Percentiles rank a stretch among this genome's conserved stretches.
Conservation (phyloP, 2,888 invertebrate genomes). For the Drosophila nr. perissopoda region DNA sequence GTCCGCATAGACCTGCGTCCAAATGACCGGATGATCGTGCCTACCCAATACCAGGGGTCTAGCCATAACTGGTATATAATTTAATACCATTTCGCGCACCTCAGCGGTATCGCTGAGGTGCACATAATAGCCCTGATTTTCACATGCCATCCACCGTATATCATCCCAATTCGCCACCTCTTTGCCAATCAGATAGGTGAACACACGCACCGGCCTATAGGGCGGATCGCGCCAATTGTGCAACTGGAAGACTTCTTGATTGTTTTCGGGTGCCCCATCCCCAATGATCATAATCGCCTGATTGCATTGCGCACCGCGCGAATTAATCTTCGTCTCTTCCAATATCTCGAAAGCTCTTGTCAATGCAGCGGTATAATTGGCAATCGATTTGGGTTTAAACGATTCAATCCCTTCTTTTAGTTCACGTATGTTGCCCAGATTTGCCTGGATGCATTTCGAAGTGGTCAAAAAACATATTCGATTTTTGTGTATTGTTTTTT, state of each 20-base stretch:
- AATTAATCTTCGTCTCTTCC: slow-evolving; percentile 87
- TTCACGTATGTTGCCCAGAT: slow-evolving; percentile 92
- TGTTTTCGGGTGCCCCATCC: slow-evolving; percentile 98
- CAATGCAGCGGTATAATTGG: slow-evolving; percentile 96
- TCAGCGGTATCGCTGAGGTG: slow-evolving; percentile 98
- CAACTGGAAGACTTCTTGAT: slow-evolving; percentile 94
- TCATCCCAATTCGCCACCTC: slow-evolving; percentile 96
- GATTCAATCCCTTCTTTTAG: slow-evolving; percentile 92
- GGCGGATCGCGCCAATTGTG: slow-evolving; percentile 93
- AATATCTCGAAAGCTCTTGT: slow-evolving; percentile 95
- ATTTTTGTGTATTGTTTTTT: slow-evolving; percentile 14
- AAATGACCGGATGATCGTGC: slow-evolving; percentile 94
- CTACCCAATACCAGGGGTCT: slow-evolving; percentile 95
- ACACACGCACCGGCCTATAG: slow-evolving; percentile 95
- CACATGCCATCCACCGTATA: slow-evolving; percentile 99
- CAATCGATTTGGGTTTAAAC: slow-evolving; percentile 94
- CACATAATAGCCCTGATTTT: slow-evolving; percentile 97
- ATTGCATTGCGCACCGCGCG: slow-evolving; percentile 91
- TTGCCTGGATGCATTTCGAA: slow-evolving; percentile 87
- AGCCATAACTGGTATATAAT: slow-evolving; percentile 98
- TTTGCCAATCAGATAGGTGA: slow-evolving; percentile 98
- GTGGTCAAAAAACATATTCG: slow-evolving; percentile 46
- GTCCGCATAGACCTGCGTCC: slow-evolving; percentile 98
- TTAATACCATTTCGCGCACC: slow-evolving; percentile 97
- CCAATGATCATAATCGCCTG: slow-evolving; percentile 99